Evolutionary conservation across 1,140 invertebrate genomes (phyloP), one percentile per base, ranked within the genome.

Genomic region (Achatina immaculata): DNA sequence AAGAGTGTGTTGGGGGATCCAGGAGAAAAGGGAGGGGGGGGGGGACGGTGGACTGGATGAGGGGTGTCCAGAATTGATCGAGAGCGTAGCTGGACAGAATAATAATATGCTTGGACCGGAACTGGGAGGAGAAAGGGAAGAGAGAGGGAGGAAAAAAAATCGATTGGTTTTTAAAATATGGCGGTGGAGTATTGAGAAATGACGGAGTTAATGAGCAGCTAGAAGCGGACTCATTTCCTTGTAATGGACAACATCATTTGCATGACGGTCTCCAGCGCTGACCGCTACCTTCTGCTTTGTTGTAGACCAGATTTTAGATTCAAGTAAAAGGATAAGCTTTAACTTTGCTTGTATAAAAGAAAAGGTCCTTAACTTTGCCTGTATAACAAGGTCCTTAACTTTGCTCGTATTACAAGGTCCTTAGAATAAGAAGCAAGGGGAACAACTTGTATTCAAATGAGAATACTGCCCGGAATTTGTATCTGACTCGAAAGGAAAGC

Each of bases 161-260:
- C 74, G 74, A 76, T 76, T 51, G 51, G 74, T 76, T 76, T 76
- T 76, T 76, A 76, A 76, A 76, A 76, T 76, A 76, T 76, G 34
- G 48, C 62, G 74, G 74, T 76, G 51, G 62, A 55, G 51, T 14
- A 45, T 45, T 31, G 74, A 51, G 48, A 1, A 34, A 36, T 76
- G 51, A 55, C 51, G 14, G 58, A 76, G 74, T 76, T 76, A 76
- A 76, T 76, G 74, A 76, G 74, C 28, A 55, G 74, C 55, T 38
- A 45, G 9, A 28, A 76, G 51, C 51, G 45, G 58, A 38, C 55
- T 65, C 51, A 62, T 76, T 76, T 65, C 58, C 74, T 28, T 76
- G 74, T 76, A 51, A 76, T 76, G 51, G 55, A 24, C 48, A 34
- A 45, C 48, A 62, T 38, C 43, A 76, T 76, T 76, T 76, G 34